These are phyloP conservation scores for Acrocyrtus sp. DNA, from an alignment of 2,888 invertebrate species.

Conservation along the genomic window DNA sequence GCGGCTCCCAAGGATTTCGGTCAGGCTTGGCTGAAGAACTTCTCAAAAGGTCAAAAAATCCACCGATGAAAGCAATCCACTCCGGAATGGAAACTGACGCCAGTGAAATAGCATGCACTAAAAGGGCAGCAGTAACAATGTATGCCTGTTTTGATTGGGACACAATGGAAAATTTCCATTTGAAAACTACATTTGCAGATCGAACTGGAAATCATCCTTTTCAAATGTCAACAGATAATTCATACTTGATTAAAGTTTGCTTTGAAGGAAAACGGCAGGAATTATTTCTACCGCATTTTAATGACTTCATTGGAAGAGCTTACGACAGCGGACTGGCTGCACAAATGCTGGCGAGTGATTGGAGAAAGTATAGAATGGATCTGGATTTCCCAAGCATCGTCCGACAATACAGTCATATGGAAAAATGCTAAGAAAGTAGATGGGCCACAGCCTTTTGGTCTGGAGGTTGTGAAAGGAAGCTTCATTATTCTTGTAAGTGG, in stretches of 20 bases:
- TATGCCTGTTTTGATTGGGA: slow-evolving; percentile 42
- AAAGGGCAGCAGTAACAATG: neutral
- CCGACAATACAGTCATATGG: neutral
- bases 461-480: neutral
- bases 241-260: slow-evolving; percentile 17
- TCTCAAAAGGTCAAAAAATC: slow-evolving; percentile 9
- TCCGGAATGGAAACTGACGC: slow-evolving; percentile 6
- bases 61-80: slow-evolving; percentile 8
- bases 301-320: neutral
- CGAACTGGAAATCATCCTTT: slow-evolving; percentile 16
- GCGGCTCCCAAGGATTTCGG: slow-evolving; percentile 9
- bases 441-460: neutral
- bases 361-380: neutral
- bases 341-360: neutral
- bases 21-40: slow-evolving; percentile 11
- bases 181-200: slow-evolving; percentile 21
- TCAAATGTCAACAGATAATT: neutral
- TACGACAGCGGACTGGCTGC: neutral
- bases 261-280: slow-evolving; percentile 11
- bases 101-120: slow-evolving; percentile 9
- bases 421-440: neutral
- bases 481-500: neutral
- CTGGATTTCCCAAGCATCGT: neutral
- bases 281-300: slow-evolving; percentile 3
- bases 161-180: slow-evolving; percentile 10